phyloP scores from a whole-genome alignment of 1,140 invertebrate species.

The Cataglyphis hispanica region DNA sequence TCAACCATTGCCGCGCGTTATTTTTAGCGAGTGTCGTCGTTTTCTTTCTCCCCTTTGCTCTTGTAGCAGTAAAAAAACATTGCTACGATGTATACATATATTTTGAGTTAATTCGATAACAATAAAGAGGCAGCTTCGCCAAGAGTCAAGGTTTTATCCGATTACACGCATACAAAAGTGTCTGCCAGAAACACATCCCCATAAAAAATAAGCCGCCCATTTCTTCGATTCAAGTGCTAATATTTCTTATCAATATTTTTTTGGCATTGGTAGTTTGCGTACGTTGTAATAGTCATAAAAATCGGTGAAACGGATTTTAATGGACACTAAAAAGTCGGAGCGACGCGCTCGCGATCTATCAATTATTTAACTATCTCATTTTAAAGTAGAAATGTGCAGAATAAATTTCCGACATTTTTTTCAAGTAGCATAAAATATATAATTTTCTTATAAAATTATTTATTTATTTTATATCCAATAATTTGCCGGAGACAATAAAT shows the following conservation, averaged over 20 bases:
- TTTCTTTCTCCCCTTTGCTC: neutral
- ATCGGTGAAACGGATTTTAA: conserved; percentile 20
- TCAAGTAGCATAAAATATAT: neutral
- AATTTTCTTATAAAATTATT: too few species aligned
- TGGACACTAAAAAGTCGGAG: neutral
- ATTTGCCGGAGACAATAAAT: neutral
- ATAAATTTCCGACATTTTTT: neutral
- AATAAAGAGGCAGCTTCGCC: conserved; percentile 1
- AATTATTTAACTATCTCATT: conserved; percentile 6
- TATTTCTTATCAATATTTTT: conserved; percentile 29
- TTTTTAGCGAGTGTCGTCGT: conserved; percentile 21
- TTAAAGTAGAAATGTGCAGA: neutral
- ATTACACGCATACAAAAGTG: neutral
- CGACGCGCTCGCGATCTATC: neutral
- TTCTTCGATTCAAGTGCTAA: neutral
- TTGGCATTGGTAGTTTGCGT: neutral
- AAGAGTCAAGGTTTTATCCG: neutral
- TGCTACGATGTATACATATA: neutral
- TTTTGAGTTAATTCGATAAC: conserved; percentile 5
- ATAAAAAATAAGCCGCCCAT: neutral
- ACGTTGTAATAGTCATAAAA: neutral
- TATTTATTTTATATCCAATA: neutral
- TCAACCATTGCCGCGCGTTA: conserved; percentile 61
- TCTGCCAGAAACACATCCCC: neutral
- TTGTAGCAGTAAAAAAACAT: conserved; percentile 4